Conservation (phyloP, 2,888 invertebrate genomes). For the Apotomis capreana region DNA sequence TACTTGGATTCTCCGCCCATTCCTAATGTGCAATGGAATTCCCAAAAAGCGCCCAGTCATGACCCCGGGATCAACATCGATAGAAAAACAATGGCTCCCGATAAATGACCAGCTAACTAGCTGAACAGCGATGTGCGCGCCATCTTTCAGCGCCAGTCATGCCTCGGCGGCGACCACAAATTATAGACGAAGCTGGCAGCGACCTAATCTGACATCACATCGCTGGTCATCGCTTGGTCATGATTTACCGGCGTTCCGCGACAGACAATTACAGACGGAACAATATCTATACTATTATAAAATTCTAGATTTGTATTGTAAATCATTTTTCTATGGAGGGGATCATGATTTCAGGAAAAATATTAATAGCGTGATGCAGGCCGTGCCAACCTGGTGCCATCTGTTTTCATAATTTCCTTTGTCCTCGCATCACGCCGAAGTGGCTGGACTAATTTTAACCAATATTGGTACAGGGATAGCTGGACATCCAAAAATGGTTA, state of each 20-base stretch:
- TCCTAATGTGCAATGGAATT: slow-evolving; percentile 11
- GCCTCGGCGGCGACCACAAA: slow-evolving; percentile 76
- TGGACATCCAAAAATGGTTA: no score
- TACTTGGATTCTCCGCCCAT: not conserved
- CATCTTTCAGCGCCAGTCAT: slow-evolving; percentile 76
- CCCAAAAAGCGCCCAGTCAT: slow-evolving; percentile 27
- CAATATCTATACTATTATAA: not conserved
- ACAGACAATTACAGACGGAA: slow-evolving; percentile 20
- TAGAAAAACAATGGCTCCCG: slow-evolving; percentile 66
- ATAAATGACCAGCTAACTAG: slow-evolving; percentile 70
- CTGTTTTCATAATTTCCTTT: no score
- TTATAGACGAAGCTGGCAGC: slow-evolving; percentile 79
- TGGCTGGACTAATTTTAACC: no score
- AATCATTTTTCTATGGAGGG: no score
- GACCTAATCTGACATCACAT: slow-evolving; percentile 79
- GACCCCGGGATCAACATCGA: slow-evolving; percentile 50
- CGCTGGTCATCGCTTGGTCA: slow-evolving; percentile 79
- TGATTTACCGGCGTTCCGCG: slow-evolving; percentile 76
- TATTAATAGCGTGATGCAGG: no score
- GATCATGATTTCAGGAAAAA: no score
- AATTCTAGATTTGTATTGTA: no score
- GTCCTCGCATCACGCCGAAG: no score
- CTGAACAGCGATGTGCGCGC: slow-evolving; percentile 59
- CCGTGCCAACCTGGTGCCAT: no score
- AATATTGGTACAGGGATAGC: no score